A percentile compares a stretch with the other conserved stretches of the same genome.
Conservation (phyloP, 2,113 vertebrate species). For the Charadrius vociferus region DNA sequence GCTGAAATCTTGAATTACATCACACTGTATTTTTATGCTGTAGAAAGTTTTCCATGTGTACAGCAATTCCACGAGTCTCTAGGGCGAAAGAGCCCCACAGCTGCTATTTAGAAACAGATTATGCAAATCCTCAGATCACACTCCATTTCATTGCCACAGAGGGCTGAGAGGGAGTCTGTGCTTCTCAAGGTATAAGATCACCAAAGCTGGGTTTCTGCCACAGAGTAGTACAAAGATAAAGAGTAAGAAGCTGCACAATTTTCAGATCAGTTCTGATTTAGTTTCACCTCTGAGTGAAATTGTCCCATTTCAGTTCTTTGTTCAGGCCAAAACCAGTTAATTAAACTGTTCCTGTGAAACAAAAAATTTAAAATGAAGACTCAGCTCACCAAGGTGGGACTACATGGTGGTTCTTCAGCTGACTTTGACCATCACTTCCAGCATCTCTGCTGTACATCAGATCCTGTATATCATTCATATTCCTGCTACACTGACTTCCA, state of each 20-base stretch:
- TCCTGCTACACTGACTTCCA: neutral
- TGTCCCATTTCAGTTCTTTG: neutral
- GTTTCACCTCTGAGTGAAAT: neutral
- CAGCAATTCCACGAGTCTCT: neutral
- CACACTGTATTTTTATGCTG: neutral
- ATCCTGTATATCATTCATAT: neutral
- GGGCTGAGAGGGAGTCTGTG: neutral
- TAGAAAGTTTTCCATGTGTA: neutral
- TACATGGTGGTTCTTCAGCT: neutral
- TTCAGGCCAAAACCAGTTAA: neutral
- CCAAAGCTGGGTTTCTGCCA: neutral
- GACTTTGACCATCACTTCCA: neutral
- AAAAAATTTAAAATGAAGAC: neutral
- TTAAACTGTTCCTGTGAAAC: neutral
- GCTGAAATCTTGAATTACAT: neutral
- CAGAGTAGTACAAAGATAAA: neutral
- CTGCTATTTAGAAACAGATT: neutral
- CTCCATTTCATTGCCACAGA: neutral
- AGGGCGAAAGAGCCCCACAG: neutral
- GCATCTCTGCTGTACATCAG: neutral
- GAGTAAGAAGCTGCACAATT: neutral
- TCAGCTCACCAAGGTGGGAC: neutral
- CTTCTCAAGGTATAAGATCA: neutral
- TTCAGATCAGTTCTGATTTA: neutral
- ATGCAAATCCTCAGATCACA: neutral